phyloP scores from a whole-genome alignment of 2,888 invertebrate genomes.

The Mechanitis mazaeus region DNA sequence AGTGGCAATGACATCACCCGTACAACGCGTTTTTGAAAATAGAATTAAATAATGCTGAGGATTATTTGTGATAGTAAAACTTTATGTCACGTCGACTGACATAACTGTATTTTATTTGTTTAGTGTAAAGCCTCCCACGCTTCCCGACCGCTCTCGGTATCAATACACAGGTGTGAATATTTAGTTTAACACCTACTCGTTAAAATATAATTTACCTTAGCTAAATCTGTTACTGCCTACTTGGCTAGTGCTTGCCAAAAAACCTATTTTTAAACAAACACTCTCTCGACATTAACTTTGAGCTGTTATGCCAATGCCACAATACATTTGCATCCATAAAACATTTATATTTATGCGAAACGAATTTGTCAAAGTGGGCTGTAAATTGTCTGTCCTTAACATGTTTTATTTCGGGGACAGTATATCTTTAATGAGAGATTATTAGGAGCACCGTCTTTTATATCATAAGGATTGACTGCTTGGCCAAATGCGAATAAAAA shows the following conservation, averaged over 20 bases:
- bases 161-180: conserved; percentile 37
- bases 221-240: conserved; percentile 32
- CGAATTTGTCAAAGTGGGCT: conserved; percentile 8
- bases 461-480: no score
- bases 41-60: neutral
- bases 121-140: conserved; percentile 20
- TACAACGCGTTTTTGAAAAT: conserved; percentile 15
- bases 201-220: conserved; percentile 34
- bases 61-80: neutral
- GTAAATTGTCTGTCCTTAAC: conserved; percentile 1
- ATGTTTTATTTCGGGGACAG: neutral
- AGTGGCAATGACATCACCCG: conserved; percentile 59
- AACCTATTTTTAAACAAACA: conserved; percentile 33
- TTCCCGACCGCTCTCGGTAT: conserved; percentile 10
- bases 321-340: conserved; percentile 21
- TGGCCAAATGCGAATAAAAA: no score
- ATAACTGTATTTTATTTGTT: conserved; percentile 22
- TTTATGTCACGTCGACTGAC: conserved; percentile 13
- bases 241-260: conserved; percentile 36
- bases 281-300: conserved; percentile 33
- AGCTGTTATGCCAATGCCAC: conserved; percentile 35
- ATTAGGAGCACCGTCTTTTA: neutral
- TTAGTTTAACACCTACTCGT: conserved; percentile 39
- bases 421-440: neutral
- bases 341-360: conserved; percentile 23